These are phyloP conservation scores for Plagodis pulveraria DNA, from an alignment of 2,888 invertebrate genomes.

Conservation along the genomic window DNA sequence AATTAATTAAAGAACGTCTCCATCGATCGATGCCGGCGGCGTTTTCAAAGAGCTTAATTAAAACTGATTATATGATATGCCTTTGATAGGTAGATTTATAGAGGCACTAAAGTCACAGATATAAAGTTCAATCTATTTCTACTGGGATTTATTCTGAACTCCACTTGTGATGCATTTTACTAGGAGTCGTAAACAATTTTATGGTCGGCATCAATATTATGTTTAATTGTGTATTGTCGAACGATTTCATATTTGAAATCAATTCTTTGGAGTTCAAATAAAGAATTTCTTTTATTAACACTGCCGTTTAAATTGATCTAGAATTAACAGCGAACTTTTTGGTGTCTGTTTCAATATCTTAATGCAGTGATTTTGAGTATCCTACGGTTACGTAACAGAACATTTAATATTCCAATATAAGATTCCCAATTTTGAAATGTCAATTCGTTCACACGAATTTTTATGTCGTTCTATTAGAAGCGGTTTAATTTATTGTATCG, in stretches of 20 bases:
- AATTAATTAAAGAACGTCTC: constrained; percentile 25
- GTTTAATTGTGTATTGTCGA: constrained; percentile 18
- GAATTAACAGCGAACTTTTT: no score
- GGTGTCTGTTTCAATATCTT: no score
- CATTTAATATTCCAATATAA: no score
- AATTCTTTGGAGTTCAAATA: background rate
- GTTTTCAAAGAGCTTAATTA: constrained; percentile 35
- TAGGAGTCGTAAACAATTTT: constrained; percentile 8
- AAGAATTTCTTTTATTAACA: no score
- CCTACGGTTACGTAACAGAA: no score
- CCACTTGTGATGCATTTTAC: constrained; percentile 6
- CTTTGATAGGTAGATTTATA: constrained; percentile 40
- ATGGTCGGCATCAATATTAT: constrained; percentile 7
- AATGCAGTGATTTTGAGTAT: no score
- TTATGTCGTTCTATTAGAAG: background rate
- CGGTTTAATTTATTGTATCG: no score
- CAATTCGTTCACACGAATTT: constrained; percentile 19
- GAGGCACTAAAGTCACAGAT: constrained; percentile 19
- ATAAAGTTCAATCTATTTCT: constrained; percentile 28
- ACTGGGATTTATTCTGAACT: constrained; percentile 12
- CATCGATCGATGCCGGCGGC: constrained; percentile 22
- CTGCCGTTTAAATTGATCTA: no score
- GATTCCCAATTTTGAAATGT: constrained; percentile 8
- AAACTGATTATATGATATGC: constrained; percentile 37
- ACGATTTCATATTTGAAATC: constrained; percentile 1